Conservation (phyloP, 2,113 vertebrate genomes). For the Podocnemis expansa region DNA sequence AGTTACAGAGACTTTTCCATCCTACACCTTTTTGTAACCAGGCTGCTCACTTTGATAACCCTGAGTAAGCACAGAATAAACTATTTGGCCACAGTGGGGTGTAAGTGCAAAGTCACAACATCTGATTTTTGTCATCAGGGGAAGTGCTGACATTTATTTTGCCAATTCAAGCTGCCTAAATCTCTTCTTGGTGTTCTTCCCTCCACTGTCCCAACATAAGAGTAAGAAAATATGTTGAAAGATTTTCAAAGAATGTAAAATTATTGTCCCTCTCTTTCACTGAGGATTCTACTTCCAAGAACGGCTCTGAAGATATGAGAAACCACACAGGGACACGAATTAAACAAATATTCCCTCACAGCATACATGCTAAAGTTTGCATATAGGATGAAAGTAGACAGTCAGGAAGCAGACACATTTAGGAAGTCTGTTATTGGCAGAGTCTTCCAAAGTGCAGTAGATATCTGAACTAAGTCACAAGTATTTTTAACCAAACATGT, state of each 20-base stretch:
- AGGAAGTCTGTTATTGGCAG: neutral
- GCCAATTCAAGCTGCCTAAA: neutral
- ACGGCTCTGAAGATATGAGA: neutral
- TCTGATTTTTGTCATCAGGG: neutral
- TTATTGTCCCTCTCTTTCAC: fast-evolving
- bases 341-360: neutral
- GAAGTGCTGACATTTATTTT: neutral
- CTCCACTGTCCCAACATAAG: neutral
- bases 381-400: neutral
- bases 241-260: fast-evolving
- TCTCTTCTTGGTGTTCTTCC: neutral
- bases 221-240: neutral
- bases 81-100: neutral
- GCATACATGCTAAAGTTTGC: neutral
- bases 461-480: fast-evolving
- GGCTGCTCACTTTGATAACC: neutral
- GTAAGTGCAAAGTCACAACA: too few relatives aligned
- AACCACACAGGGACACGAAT: neutral
- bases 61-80: neutral
- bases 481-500: fast-evolving
- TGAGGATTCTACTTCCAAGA: fast-evolving
- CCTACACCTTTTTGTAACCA: neutral
- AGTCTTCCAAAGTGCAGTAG: neutral
- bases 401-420: neutral
- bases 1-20: neutral